Evolutionary conservation across 1,140 invertebrate genomes (phyloP).

Genomic region (Vanessa atalanta): DNA sequence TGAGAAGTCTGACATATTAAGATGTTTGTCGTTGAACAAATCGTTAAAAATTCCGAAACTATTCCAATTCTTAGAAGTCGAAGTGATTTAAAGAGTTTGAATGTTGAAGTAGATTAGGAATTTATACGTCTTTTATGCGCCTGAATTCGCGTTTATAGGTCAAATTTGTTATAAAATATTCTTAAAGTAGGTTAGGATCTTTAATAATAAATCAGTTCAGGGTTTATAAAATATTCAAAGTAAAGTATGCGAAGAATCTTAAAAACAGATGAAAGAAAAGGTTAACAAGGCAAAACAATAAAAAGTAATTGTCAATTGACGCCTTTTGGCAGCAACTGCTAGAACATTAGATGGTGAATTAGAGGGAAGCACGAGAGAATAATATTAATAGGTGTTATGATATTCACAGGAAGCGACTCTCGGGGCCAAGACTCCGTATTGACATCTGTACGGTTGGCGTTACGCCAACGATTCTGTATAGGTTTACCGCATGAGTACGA

Average conservation of each 20-base stretch:
- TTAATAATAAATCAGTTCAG: slow-evolving; percentile 27
- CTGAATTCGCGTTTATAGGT: slow-evolving; percentile 16
- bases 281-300: slow-evolving; percentile 1
- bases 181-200: slow-evolving; percentile 23
- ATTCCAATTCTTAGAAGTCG: slow-evolving; percentile 32
- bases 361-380: slow-evolving; percentile 30
- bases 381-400: slow-evolving; percentile 57
- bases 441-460: slow-evolving; percentile 58
- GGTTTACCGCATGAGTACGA: slow-evolving; percentile 24
- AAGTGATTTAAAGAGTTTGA: slow-evolving; percentile 36
- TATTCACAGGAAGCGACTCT: slow-evolving; percentile 39
- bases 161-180: slow-evolving; percentile 24
- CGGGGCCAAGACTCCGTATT: slow-evolving; percentile 46
- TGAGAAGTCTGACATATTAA: neutral
- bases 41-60: slow-evolving; percentile 34
- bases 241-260: slow-evolving; percentile 6
- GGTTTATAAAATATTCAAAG: slow-evolving; percentile 18
- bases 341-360: slow-evolving; percentile 28
- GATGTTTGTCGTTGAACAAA: neutral
- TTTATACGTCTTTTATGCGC: slow-evolving; percentile 12
- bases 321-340: slow-evolving; percentile 28
- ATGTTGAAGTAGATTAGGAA: slow-evolving; percentile 20
- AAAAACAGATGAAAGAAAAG: slow-evolving; percentile 9
- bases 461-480: slow-evolving; percentile 41
- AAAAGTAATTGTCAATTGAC: slow-evolving; percentile 24